Evolutionary conservation across 2,888 invertebrate genomes (phyloP), one percentile per base, ranked within the genome.

Genomic region (Ommatoiulus sabulosus): DNA sequence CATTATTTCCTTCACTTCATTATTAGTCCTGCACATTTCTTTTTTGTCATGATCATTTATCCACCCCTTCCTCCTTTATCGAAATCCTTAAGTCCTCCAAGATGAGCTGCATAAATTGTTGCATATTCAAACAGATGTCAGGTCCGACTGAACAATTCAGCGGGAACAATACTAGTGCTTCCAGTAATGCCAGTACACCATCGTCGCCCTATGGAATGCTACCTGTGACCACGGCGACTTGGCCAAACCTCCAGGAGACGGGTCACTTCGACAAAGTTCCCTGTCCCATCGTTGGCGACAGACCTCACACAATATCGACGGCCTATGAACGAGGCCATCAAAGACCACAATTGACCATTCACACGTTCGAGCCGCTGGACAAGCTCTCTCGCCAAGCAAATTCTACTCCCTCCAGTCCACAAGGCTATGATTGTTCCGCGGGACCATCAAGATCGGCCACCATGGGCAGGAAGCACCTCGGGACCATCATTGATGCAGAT

Each of bases 251-350:
- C 84, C 95, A 95, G 91, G 96, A 96, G 92, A 95, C 95, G 5
- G 92, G 95, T 86, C 96, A 96, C 91, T 96, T 95, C 91, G 96
- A 96, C 91, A 93, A 96, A 85, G 95, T 96, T 57, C 95, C 96
- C 17, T 94, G 94, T 15, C 95, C 95, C 87, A 46, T 80, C 44
- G 95, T 95, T 90, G 95, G 95, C 89, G 97, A 97, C 90, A 94
- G 98, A 90, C 98, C 98, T 0, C 98, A 98, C 92, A 98, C 98
- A 86, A 98, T 98, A 91, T 98, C 98, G 6, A 96, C 97, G 96
- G 97, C 96, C 10, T 97, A 97, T 92, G 97, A 97, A 93, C 96
- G 96, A 91, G 95, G 95, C 0, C 97, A 97, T 93, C 95, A 96
- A 90, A 94, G 98, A 89, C 96, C 98, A 20, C 96, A 97, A 0